A percentile compares a stretch with the other conserved stretches of the same genome.
phyloP scores from a whole-genome alignment of 2,888 invertebrate genomes.

The Lagria hirta region DNA sequence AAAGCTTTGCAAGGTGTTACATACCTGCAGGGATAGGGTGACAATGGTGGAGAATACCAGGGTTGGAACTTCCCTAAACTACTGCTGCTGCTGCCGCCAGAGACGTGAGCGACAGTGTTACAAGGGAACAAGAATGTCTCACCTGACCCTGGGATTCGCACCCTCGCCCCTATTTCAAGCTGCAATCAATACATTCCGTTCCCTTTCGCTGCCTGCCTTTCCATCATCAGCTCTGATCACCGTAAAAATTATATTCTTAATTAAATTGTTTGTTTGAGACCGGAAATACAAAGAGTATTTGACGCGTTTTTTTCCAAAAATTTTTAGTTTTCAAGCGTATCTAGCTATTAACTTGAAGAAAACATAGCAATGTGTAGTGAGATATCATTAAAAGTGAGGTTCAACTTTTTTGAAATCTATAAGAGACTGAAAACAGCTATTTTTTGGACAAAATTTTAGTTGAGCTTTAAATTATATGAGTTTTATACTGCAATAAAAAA shows the following conservation, averaged over 20 bases:
- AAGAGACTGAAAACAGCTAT: too few relatives aligned
- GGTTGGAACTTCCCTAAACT: conserved; percentile 29
- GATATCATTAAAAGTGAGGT: too few relatives aligned
- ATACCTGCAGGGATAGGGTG: conserved; percentile 33
- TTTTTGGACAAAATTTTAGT: too few relatives aligned
- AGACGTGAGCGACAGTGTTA: conserved; percentile 34
- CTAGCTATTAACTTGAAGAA: too few relatives aligned
- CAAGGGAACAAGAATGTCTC: conserved; percentile 34
- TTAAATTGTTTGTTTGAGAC: conserved; percentile 16
- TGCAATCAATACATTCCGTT: conserved; percentile 40
- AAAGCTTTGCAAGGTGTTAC: conserved; percentile 34
- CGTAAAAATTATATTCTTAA: conserved; percentile 21
- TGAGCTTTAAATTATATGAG: too few relatives aligned
- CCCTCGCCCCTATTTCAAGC: conserved; percentile 30
- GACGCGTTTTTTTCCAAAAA: too few relatives aligned
- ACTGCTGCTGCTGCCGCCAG: conserved; percentile 25
- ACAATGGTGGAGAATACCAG: conserved; percentile 29
- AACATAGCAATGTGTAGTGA: too few relatives aligned
- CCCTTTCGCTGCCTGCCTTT: conserved; percentile 27
- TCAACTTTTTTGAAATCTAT: too few relatives aligned
- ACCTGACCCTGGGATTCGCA: conserved; percentile 34
- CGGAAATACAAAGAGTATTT: too few relatives aligned
- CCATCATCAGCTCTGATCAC: conserved; percentile 19
- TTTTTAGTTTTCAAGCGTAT: too few relatives aligned
- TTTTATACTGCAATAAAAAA: too few relatives aligned